Evolutionary conservation across 2,888 invertebrate species (phyloP), one percentile per base, ranked within the genome.

Genomic region (Arrhopalites spinosus): DNA sequence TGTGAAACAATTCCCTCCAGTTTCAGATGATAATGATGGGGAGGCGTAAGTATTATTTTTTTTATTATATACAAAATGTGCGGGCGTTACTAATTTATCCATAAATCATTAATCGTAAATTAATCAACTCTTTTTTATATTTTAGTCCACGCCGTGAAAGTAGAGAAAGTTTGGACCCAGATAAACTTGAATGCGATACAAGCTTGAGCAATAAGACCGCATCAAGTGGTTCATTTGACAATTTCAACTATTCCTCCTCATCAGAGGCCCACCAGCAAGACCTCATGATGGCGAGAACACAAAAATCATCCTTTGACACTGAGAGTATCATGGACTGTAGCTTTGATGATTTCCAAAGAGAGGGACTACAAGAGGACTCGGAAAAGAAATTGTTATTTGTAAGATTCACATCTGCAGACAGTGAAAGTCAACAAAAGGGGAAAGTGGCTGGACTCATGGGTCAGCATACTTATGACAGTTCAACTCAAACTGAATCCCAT

Each of bases 1-100:
- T 72, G 83, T 83, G 11, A 78, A 81, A 56, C 83, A 83, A 73
- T 83, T 83, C 72, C 82, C 82, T 36, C 83, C 81, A 0, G 79
- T 78, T 1, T 78, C 79, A 1, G 83, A 83, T 73, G 83, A 83
- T 63, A 83, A 83, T 50, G 83, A 83, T 59, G 83, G 83, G 1
- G 82, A 81, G 67, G 78, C 81, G n/a, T n/a, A n/a, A n/a, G n/a
- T n/a, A n/a, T n/a, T n/a, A n/a, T n/a, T n/a, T n/a, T n/a, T n/a
- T n/a, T n/a, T n/a, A n/a, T n/a, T n/a, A n/a, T n/a, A n/a, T n/a
- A n/a, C n/a, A n/a, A n/a, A n/a, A n/a, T n/a, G n/a, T n/a, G n/a
- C n/a, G n/a, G n/a, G n/a, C n/a, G n/a, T n/a, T n/a, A n/a, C n/a
- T n/a, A n/a, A n/a, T n/a, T n/a, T n/a, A n/a, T n/a, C n/a, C n/a